Conservation (phyloP, 2,797 vertebrate species). For the Hozukius guyotensis region DNA sequence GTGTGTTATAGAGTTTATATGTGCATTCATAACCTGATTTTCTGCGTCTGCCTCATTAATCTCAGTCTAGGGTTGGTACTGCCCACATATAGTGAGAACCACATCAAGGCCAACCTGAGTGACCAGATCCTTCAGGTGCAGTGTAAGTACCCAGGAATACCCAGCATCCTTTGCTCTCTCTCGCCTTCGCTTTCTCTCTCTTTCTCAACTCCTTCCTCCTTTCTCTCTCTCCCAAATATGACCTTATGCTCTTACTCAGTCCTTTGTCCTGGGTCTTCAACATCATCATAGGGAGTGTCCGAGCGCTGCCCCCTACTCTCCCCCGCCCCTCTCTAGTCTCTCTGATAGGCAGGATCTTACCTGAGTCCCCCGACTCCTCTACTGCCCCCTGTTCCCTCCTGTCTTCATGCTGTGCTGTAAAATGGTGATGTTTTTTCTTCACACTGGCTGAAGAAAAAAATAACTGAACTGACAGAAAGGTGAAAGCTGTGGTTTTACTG, state of each 20-base stretch:
- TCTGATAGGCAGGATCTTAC: constrained; percentile 70
- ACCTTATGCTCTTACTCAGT: constrained; percentile 61
- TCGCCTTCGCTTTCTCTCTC: constrained; percentile 22
- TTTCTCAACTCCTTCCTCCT: background rate
- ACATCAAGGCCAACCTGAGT: constrained; percentile 98
- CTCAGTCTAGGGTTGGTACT: constrained; percentile 95
- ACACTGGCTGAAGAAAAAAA: constrained; percentile 86
- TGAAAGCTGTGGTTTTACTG: constrained; percentile 87
- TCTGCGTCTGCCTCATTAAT: constrained; percentile 46
- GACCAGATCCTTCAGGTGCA: constrained; percentile 99
- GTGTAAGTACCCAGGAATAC: constrained; percentile 92
- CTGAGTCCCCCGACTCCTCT: constrained; percentile 68
- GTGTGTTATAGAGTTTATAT: background rate
- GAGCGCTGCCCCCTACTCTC: constrained; percentile 15
- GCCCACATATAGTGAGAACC: constrained; percentile 96
- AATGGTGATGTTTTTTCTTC: constrained; percentile 87
- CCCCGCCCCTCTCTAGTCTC: constrained; percentile 26
- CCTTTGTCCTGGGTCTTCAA: constrained; percentile 58
- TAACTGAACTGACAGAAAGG: constrained; percentile 85
- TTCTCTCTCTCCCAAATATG: constrained; percentile 44
- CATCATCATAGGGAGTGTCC: constrained; percentile 58
- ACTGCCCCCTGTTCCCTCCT: constrained; percentile 74
- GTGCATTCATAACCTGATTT: constrained; percentile 13
- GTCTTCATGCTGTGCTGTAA: constrained; percentile 88
- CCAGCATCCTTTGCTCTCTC: constrained; percentile 60